phyloP scores from a whole-genome alignment of 2,797 vertebrate genomes.

The Pangasius krempfi region DNA sequence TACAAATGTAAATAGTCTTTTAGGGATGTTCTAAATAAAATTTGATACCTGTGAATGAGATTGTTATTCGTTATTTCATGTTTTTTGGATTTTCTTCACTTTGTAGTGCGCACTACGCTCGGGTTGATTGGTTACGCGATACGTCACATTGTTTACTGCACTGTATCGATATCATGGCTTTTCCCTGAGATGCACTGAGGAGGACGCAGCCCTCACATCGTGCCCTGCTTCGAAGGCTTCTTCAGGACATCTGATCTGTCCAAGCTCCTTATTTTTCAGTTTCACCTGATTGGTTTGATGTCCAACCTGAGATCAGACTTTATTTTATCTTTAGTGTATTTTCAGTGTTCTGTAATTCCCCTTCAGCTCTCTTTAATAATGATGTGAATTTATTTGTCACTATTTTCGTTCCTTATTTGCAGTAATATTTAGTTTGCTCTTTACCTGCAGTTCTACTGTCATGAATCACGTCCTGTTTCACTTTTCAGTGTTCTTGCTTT shows the following conservation, averaged over 20 bases:
- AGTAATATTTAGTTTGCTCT: not conserved
- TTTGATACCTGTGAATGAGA: slow-evolving; percentile 79
- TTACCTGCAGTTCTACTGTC: not conserved
- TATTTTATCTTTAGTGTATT: not conserved
- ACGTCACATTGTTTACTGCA: not conserved
- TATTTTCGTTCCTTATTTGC: not conserved
- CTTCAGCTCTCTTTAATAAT: not conserved
- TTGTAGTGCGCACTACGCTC: not conserved
- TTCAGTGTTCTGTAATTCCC: not conserved
- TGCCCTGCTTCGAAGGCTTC: not conserved
- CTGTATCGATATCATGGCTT: no score
- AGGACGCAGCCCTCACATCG: no score
- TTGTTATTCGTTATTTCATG: slow-evolving; percentile 41
- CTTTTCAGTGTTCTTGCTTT: not conserved
- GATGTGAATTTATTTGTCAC: not conserved
- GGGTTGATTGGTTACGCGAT: not conserved
- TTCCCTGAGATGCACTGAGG: not conserved
- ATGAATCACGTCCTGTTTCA: not conserved
- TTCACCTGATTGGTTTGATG: not conserved
- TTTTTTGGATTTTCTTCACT: slow-evolving; percentile 23
- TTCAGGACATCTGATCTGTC: not conserved
- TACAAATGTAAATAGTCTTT: slow-evolving; percentile 89
- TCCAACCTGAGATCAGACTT: not conserved
- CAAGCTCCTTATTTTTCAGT: not conserved
- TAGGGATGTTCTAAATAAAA: slow-evolving; percentile 95